Conservation (phyloP, 2,113 vertebrate species). For the Osmerus eperlanus region DNA sequence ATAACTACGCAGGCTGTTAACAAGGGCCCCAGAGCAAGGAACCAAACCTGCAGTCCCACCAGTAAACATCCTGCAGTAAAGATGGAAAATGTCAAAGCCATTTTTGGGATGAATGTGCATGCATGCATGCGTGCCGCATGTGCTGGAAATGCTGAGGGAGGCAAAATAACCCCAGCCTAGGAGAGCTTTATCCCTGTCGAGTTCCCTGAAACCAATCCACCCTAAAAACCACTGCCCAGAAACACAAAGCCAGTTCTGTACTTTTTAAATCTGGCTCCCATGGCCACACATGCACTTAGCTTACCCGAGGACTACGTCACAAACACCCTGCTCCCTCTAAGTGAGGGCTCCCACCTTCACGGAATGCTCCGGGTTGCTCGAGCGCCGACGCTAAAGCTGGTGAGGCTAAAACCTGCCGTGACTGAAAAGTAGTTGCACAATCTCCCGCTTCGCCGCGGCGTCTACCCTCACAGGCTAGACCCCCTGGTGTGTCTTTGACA, state of each 20-base stretch:
- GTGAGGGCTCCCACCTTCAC: background rate
- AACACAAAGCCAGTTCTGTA: slow-evolving; percentile 65
- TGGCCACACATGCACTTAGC: slow-evolving; percentile 40
- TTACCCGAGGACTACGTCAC: slow-evolving; percentile 24
- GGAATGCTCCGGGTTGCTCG: background rate
- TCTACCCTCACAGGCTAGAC: no score
- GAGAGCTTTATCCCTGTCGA: slow-evolving; percentile 44
- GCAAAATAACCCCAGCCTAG: slow-evolving; percentile 3
- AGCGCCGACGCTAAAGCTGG: background rate
- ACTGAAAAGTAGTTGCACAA: background rate
- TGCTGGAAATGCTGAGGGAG: background rate
- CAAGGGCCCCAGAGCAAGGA: slow-evolving; percentile 39
- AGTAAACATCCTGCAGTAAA: slow-evolving; percentile 67
- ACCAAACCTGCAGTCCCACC: slow-evolving; percentile 30
- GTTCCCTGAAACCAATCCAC: slow-evolving; percentile 39
- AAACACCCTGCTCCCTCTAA: background rate
- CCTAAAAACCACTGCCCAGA: slow-evolving; percentile 39
- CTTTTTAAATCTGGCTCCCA: slow-evolving; percentile 60
- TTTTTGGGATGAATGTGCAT: background rate
- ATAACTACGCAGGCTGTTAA: slow-evolving; percentile 50
- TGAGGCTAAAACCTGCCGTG: background rate
- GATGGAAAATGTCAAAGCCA: slow-evolving; percentile 25
- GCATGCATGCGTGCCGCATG: no score
- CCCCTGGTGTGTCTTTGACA: background rate
- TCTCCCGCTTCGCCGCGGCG: background rate